These are phyloP conservation scores for Peromyscus nudipes DNA, from an alignment of 2,797 vertebrate species.

Conservation along the genomic window DNA sequence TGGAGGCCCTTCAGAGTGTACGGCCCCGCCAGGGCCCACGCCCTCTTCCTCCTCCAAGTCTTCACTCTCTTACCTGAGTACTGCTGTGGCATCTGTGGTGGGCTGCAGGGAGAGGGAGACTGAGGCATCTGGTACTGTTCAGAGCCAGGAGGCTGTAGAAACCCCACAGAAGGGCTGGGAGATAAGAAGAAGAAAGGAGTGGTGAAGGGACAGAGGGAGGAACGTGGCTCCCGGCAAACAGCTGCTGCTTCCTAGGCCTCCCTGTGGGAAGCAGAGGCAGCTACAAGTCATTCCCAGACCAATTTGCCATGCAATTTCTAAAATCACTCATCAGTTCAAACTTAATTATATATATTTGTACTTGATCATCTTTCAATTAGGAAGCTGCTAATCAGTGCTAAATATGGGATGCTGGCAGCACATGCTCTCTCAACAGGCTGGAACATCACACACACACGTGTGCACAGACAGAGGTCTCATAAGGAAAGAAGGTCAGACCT, in stretches of 20 bases:
- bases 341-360: slow-evolving; percentile 86
- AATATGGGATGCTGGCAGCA: slow-evolving; percentile 73
- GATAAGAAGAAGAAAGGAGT: slow-evolving; percentile 65
- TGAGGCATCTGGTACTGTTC: slow-evolving; percentile 98
- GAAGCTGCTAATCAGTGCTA: slow-evolving; percentile 80
- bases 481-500: slow-evolving; percentile 17
- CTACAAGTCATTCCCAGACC: slow-evolving; percentile 78
- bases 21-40: background rate
- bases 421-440: slow-evolving; percentile 59
- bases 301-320: slow-evolving; percentile 85
- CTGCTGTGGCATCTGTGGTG: slow-evolving; percentile 98
- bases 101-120: slow-evolving; percentile 97
- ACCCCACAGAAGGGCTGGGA: slow-evolving; percentile 95
- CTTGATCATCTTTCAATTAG: slow-evolving; percentile 86
- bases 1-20: background rate
- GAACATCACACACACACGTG: background rate
- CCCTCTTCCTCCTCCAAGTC: background rate
- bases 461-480: background rate
- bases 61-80: slow-evolving; percentile 93
- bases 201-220: slow-evolving; percentile 52
- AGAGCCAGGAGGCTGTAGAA: slow-evolving; percentile 95
- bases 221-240: slow-evolving; percentile 72
- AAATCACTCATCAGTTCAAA: slow-evolving; percentile 84
- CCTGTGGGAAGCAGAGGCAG: slow-evolving; percentile 74
- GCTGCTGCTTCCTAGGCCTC: slow-evolving; percentile 74